Evolutionary conservation across 1,140 invertebrate species (phyloP).

Genomic region (Dolichoris vasculosae): DNA sequence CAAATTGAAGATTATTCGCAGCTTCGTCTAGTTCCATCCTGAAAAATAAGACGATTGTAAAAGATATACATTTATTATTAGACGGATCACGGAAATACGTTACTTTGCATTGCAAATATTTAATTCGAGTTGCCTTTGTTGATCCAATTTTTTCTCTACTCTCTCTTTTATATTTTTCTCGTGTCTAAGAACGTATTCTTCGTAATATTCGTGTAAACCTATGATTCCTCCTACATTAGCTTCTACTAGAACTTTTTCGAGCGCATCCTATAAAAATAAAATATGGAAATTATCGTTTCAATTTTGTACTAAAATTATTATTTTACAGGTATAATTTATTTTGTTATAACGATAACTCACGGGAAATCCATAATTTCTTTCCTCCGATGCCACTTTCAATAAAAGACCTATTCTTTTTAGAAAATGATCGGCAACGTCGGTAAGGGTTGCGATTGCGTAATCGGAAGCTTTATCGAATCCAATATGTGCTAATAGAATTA

Average conservation of each 20-base stretch:
- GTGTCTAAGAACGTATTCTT: constrained; percentile 74
- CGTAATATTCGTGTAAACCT: constrained; percentile 75
- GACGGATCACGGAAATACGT: constrained; percentile 24
- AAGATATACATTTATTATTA: neutral
- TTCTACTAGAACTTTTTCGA: constrained; percentile 77
- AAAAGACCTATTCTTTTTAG: constrained; percentile 74
- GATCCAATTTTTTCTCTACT: constrained; percentile 71
- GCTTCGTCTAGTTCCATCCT: constrained; percentile 71
- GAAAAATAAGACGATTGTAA: constrained; percentile 2
- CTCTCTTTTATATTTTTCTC: constrained; percentile 71
- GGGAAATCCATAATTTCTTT: constrained; percentile 74
- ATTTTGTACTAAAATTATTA: constrained; percentile 8
- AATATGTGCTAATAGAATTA: constrained; percentile 70
- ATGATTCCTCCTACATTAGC: constrained; percentile 75
- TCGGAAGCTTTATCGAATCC: constrained; percentile 74
- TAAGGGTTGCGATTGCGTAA: constrained; percentile 75
- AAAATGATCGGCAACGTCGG: constrained; percentile 76
- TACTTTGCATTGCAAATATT: constrained; percentile 65
- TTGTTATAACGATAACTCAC: constrained; percentile 63
- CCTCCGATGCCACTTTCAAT: constrained; percentile 75
- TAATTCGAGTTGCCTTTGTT: constrained; percentile 73
- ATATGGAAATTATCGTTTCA: neutral
- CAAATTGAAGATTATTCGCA: constrained; percentile 68
- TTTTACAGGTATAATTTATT: neutral
- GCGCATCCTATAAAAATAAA: constrained; percentile 71